Percentiles rank a stretch among this genome's conserved stretches.
Conservation (phyloP, 2,113 vertebrate genomes). For the Boleophthalmus pectinirostris region DNA sequence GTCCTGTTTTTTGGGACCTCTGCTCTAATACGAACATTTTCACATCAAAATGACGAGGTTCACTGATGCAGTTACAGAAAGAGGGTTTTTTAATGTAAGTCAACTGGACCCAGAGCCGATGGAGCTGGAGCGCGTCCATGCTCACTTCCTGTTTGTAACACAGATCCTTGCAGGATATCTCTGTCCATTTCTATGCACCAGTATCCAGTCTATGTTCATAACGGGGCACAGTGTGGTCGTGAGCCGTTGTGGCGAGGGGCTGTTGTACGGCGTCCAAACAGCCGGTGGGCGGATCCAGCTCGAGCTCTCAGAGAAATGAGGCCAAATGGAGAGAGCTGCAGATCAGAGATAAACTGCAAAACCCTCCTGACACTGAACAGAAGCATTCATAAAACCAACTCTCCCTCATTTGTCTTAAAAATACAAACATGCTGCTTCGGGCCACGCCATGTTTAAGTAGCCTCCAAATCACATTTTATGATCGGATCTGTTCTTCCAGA, state of each 20-base stretch:
- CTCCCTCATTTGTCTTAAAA: neutral
- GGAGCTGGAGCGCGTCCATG: too few relatives aligned
- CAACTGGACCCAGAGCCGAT: too few relatives aligned
- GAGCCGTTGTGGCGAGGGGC: neutral
- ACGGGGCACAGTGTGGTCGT: neutral
- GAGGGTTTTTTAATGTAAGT: too few relatives aligned
- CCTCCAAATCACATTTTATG: neutral
- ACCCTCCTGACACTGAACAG: constrained; percentile 2
- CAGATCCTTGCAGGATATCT: too few relatives aligned
- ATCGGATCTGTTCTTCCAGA: neutral
- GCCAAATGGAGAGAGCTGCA: neutral
- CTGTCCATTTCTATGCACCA: too few relatives aligned
- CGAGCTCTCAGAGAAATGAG: neutral
- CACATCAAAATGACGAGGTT: too few relatives aligned
- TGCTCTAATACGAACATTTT: too few relatives aligned
- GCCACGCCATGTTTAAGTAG: neutral
- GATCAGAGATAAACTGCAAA: neutral
- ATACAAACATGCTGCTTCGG: neutral
- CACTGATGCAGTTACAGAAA: too few relatives aligned
- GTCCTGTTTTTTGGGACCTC: too few relatives aligned
- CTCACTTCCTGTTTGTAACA: too few relatives aligned
- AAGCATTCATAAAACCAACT: neutral
- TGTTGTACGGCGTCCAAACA: neutral
- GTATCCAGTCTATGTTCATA: too few relatives aligned
- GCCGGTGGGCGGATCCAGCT: neutral